phyloP scores from a whole-genome alignment of 2,888 invertebrate genomes.

The Theretra japonica region DNA sequence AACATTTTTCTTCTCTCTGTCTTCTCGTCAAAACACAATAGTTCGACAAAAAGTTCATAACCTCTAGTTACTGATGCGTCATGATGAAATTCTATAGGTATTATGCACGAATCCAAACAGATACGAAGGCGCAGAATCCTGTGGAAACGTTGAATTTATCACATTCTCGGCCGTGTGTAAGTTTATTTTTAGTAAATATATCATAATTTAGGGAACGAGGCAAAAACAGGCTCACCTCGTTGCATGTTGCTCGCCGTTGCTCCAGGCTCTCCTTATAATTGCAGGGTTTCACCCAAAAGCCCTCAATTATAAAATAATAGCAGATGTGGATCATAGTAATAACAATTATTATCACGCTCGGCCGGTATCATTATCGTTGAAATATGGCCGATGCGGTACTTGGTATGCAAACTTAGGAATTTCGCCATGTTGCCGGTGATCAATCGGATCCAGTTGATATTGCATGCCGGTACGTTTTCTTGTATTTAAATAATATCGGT shows the following conservation, averaged over 20 bases:
- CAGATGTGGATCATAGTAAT: slow-evolving; percentile 85
- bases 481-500: slow-evolving; percentile 14
- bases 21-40: no score
- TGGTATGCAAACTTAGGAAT: slow-evolving; percentile 77
- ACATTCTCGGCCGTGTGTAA: slow-evolving; percentile 52
- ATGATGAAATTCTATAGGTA: neutral
- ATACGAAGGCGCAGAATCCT: slow-evolving; percentile 41
- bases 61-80: neutral
- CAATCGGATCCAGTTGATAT: slow-evolving; percentile 35
- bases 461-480: neutral
- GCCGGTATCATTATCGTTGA: slow-evolving; percentile 80
- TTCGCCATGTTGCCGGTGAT: slow-evolving; percentile 47
- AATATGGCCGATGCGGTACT: slow-evolving; percentile 74
- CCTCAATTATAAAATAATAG: slow-evolving; percentile 85
- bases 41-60: no score
- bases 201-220: slow-evolving; percentile 75
- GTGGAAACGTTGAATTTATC: slow-evolving; percentile 49
- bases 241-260: slow-evolving; percentile 76
- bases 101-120: neutral
- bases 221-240: slow-evolving; percentile 75
- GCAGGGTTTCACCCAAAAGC: slow-evolving; percentile 83
- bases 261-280: slow-evolving; percentile 83
- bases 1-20: no score
- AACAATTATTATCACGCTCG: slow-evolving; percentile 85
- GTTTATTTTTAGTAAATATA: slow-evolving; percentile 67